These are phyloP conservation scores for pig (Sus scrofa) DNA, from an alignment of 2,113 vertebrate genomes.

Conservation along the genomic window DNA sequence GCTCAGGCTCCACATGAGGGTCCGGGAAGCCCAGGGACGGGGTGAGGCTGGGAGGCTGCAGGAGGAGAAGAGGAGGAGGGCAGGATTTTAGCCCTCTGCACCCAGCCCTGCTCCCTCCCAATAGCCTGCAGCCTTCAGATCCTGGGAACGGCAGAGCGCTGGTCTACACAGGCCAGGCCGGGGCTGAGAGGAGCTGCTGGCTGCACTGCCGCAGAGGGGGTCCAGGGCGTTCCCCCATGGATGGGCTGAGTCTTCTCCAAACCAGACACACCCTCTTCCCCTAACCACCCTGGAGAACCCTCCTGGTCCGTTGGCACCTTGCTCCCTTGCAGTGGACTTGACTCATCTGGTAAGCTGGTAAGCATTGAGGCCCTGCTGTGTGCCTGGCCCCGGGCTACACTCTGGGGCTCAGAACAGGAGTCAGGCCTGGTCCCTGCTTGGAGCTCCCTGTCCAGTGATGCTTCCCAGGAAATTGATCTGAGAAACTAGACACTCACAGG, in stretches of 20 bases:
- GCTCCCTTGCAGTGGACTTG: not conserved
- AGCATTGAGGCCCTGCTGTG: not conserved
- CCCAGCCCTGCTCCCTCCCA: not conserved
- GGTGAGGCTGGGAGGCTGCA: not conserved
- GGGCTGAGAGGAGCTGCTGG: not conserved
- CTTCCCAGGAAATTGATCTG: not conserved
- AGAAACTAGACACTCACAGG: not conserved
- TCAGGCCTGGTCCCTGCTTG: accelerated
- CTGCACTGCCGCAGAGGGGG: accelerated
- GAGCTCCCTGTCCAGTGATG: not conserved
- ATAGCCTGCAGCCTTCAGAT: accelerated
- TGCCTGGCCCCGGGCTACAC: not conserved
- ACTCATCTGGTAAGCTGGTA: not conserved
- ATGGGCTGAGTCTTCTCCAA: not conserved
- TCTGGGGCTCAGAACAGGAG: not conserved
- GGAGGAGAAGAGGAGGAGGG: not conserved
- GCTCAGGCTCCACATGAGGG: not conserved
- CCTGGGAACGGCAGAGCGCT: accelerated
- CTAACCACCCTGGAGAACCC: not conserved
- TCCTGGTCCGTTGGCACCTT: accelerated
- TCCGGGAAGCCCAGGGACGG: not conserved
- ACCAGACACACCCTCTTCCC: not conserved
- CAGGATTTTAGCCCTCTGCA: not conserved
- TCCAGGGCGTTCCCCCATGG: accelerated
- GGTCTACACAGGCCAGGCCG: too few species aligned